Conservation (phyloP, 2,113 vertebrate genomes). For the Brachyhypopomus gauderio region DNA sequence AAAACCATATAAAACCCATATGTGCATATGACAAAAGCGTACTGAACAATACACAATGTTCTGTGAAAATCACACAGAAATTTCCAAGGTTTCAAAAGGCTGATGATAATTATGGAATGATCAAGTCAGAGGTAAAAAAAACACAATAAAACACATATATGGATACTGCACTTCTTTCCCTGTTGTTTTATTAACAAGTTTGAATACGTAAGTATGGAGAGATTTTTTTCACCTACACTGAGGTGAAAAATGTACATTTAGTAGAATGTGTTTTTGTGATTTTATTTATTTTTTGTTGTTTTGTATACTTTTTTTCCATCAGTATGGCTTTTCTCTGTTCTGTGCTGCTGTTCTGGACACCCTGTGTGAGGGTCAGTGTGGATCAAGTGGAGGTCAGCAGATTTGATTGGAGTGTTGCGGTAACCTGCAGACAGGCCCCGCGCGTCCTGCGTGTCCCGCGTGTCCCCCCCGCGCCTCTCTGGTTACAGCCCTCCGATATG, state of each 20-base stretch:
- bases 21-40: slow-evolving; percentile 40
- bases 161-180: not conserved
- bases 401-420: slow-evolving; percentile 21
- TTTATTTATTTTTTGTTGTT: too few relatives aligned
- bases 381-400: slow-evolving; percentile 35
- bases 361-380: slow-evolving; percentile 39
- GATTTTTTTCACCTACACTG: not conserved
- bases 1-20: slow-evolving; percentile 48
- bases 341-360: not conserved
- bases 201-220: not conserved
- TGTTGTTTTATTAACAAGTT: not conserved
- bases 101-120: slow-evolving; percentile 26
- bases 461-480: slow-evolving; percentile 31
- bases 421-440: slow-evolving; percentile 24
- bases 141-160: too few relatives aligned
- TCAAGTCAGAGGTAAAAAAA: not conserved
- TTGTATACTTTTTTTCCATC: not conserved
- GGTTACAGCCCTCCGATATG: slow-evolving; percentile 31
- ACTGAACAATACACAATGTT: slow-evolving; percentile 57
- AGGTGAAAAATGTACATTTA: not conserved
- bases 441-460: too few relatives aligned
- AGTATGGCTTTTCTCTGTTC: slow-evolving; percentile 11
- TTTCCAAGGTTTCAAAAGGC: not conserved
- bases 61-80: slow-evolving; percentile 1
- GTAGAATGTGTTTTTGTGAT: too few relatives aligned